A percentile compares a stretch with the other conserved stretches of the same genome.
phyloP scores from a whole-genome alignment of 2,888 invertebrate genomes.

The Timema podura region DNA sequence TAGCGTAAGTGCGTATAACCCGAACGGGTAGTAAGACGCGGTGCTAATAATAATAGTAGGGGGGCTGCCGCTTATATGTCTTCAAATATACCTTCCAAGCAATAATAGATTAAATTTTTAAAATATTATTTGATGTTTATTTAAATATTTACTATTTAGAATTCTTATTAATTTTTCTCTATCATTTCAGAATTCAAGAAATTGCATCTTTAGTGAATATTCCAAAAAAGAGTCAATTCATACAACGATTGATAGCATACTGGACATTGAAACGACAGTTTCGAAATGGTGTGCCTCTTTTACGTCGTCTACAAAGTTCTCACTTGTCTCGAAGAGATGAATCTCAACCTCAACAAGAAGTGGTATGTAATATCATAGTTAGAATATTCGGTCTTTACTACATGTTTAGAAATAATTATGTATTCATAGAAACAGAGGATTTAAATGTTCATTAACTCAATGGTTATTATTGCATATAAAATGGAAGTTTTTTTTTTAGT shows the following conservation, averaged over 20 bases:
- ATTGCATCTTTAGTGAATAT: slow-evolving; percentile 73
- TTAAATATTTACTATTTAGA: neutral
- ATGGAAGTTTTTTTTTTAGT: too few species aligned
- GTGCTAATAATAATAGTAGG: too few species aligned
- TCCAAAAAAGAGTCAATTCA: slow-evolving; percentile 76
- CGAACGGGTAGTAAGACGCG: too few species aligned
- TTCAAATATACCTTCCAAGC: too few species aligned
- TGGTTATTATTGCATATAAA: too few species aligned
- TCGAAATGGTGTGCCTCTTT: slow-evolving; percentile 90
- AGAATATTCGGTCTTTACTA: neutral
- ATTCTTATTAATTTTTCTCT: neutral
- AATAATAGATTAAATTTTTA: too few species aligned
- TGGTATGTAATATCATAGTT: slow-evolving; percentile 37
- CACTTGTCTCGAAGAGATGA: slow-evolving; percentile 39
- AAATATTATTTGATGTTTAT: too few species aligned
- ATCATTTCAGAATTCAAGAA: slow-evolving; percentile 64
- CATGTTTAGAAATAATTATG: slow-evolving; percentile 7
- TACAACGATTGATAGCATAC: slow-evolving; percentile 87
- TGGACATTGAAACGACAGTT: slow-evolving; percentile 96
- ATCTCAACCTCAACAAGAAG: slow-evolving; percentile 37
- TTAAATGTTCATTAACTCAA: too few species aligned
- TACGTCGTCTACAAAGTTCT: slow-evolving; percentile 68
- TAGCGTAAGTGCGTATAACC: too few species aligned
- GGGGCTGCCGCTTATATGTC: too few species aligned
- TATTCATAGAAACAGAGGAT: too few species aligned